Conservation (phyloP, 1,140 invertebrate genomes). For the Bursaphelenchus mucronatus region DNA sequence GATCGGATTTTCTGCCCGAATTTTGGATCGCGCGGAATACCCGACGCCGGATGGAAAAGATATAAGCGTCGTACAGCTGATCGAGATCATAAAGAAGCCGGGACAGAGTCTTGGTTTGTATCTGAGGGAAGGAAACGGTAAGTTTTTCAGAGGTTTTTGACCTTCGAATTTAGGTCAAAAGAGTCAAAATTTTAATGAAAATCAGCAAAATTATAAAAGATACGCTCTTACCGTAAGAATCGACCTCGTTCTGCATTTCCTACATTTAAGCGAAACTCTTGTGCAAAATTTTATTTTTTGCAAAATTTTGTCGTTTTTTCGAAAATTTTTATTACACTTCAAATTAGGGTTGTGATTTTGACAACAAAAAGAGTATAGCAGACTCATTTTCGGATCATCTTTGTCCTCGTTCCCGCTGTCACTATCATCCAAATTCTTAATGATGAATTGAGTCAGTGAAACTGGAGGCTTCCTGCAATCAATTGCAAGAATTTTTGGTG, state of each 20-base stretch:
- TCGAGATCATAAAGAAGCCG: constrained; percentile 97
- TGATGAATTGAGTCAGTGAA: too few species aligned
- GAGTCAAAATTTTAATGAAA: constrained; percentile 6
- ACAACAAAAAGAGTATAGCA: too few species aligned
- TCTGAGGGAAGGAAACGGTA: constrained; percentile 69
- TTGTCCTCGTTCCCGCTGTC: too few species aligned
- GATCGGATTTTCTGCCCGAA: constrained; percentile 37
- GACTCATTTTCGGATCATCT: too few species aligned
- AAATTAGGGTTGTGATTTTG: constrained; percentile 23
- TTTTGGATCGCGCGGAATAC: constrained; percentile 26
- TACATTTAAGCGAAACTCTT: background rate
- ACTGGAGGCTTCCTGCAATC: too few species aligned
- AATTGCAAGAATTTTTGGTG: too few species aligned
- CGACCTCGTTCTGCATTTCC: constrained; percentile 6
- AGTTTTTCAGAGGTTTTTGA: background rate
- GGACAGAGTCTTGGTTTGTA: constrained; percentile 96
- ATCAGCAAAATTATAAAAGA: background rate
- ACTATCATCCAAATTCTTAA: too few species aligned
- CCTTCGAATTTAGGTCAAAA: constrained; percentile 9
- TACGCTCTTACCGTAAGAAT: too few species aligned
- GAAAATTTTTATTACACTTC: background rate
- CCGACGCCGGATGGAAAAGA: constrained; percentile 24
- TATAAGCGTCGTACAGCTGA: constrained; percentile 69
- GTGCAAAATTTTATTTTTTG: background rate
- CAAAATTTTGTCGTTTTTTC: background rate